These are phyloP conservation scores for Drosophila pruinosa DNA, from an alignment of 1,140 invertebrate genomes.

Conservation along the genomic window DNA sequence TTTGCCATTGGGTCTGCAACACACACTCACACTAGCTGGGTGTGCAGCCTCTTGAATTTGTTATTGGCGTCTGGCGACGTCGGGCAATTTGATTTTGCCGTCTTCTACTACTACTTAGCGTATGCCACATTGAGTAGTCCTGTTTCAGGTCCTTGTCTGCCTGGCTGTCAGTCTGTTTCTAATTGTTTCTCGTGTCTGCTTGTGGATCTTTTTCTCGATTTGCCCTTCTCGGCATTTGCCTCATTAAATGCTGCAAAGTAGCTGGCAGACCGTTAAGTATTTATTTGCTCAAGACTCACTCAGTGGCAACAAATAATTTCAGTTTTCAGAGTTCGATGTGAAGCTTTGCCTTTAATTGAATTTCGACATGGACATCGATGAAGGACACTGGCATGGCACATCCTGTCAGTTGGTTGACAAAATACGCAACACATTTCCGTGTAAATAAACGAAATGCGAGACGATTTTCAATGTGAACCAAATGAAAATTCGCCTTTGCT, in stretches of 20 bases:
- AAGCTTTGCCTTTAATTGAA: constrained; percentile 26
- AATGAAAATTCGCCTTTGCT: neutral
- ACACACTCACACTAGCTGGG: neutral
- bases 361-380: constrained; percentile 5
- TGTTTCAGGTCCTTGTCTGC: constrained; percentile 24
- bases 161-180: constrained; percentile 41
- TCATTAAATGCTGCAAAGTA: constrained; percentile 42
- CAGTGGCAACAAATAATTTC: constrained; percentile 23
- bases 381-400: neutral
- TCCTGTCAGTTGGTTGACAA: constrained; percentile 38
- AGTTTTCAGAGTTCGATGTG: constrained; percentile 2
- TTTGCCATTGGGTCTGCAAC: constrained; percentile 6
- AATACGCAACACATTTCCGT: constrained; percentile 41
- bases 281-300: constrained; percentile 38
- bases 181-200: constrained; percentile 44
- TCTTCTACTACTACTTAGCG: constrained; percentile 23
- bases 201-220: constrained; percentile 31
- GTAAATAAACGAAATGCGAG: constrained; percentile 40
- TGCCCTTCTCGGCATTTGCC: constrained; percentile 12
- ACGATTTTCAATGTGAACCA: constrained; percentile 4
- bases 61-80: constrained; percentile 41
- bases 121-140: constrained; percentile 13
- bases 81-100: constrained; percentile 36
- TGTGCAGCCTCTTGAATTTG: constrained; percentile 35
- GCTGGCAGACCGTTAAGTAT: constrained; percentile 48